Conservation (phyloP, 1,140 invertebrate genomes). For the Heliconius melpomene region DNA sequence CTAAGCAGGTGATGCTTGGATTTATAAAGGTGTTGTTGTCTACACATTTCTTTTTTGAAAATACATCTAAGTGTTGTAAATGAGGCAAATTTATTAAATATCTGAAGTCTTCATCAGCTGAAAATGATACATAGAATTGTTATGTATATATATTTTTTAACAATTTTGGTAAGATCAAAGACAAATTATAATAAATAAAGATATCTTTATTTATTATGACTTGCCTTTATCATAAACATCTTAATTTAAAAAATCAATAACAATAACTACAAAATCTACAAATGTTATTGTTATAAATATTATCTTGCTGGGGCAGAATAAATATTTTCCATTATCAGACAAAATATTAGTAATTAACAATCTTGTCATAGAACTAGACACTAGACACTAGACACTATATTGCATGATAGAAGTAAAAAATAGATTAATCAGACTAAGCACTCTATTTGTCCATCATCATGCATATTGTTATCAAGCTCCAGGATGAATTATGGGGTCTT, state of each 20-base stretch:
- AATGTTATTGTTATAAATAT: too few relatives aligned
- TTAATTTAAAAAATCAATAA: too few relatives aligned
- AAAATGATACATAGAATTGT: conserved; percentile 9
- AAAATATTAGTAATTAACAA: too few relatives aligned
- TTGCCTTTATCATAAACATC: too few relatives aligned
- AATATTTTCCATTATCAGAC: too few relatives aligned
- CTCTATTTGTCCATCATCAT: neutral
- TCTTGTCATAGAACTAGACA: too few relatives aligned
- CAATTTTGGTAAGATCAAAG: neutral
- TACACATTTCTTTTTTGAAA: conserved; percentile 29
- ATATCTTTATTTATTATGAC: too few relatives aligned
- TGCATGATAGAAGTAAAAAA: neutral
- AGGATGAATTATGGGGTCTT: too few relatives aligned
- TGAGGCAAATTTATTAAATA: conserved; percentile 31
- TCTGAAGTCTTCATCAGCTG: conserved; percentile 28
- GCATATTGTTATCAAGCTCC: neutral
- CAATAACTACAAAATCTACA: too few relatives aligned
- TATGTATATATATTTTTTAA: neutral
- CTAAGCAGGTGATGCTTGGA: conserved; percentile 33
- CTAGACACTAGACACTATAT: neutral
- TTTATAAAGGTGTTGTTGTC: conserved; percentile 8
- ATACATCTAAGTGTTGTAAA: conserved; percentile 49
- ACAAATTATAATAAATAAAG: neutral
- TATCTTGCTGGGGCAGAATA: too few relatives aligned
- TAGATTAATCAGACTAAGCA: neutral